Evolutionary conservation across 2,113 vertebrate genomes (phyloP).

Genomic region (Pica pica): DNA sequence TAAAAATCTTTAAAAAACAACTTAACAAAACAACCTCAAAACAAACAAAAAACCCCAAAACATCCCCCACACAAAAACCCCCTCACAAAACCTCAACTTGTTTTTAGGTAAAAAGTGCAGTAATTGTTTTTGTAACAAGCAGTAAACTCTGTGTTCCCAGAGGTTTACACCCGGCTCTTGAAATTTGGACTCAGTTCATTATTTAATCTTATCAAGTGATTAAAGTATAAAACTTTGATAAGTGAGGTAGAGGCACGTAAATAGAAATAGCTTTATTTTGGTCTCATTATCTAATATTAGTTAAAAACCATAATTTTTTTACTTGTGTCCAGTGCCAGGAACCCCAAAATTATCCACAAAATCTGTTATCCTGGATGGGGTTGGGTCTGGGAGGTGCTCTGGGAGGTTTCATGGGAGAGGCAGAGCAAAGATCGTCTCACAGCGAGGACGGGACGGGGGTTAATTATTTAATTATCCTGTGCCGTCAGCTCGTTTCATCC

Average conservation of each 20-base stretch:
- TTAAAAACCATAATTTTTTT: fast-evolving
- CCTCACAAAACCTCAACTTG: not conserved
- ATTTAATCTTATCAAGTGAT: not conserved
- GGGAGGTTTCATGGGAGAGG: not conserved
- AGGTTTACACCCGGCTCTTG: not conserved
- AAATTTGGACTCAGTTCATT: not conserved
- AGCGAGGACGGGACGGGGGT: fast-evolving
- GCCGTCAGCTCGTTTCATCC: not conserved
- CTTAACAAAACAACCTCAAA: not conserved
- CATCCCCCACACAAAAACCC: not conserved
- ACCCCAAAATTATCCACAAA: fast-evolving
- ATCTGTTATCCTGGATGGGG: fast-evolving
- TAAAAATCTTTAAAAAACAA: not conserved
- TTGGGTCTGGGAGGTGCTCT: fast-evolving
- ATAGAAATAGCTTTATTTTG: not conserved
- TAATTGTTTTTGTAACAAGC: not conserved
- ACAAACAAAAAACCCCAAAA: not conserved
- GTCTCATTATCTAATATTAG: not conserved
- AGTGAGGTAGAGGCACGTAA: not conserved
- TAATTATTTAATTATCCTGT: not conserved
- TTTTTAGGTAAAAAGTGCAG: not conserved
- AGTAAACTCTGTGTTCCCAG: not conserved
- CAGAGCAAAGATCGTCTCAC: not conserved
- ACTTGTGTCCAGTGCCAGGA: not conserved
- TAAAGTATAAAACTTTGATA: not conserved